Percentiles rank a stretch among this genome's conserved stretches.
These are phyloP conservation scores for Ostrea denselamellosa DNA, from an alignment of 1,140 invertebrate species.

Conservation along the genomic window DNA sequence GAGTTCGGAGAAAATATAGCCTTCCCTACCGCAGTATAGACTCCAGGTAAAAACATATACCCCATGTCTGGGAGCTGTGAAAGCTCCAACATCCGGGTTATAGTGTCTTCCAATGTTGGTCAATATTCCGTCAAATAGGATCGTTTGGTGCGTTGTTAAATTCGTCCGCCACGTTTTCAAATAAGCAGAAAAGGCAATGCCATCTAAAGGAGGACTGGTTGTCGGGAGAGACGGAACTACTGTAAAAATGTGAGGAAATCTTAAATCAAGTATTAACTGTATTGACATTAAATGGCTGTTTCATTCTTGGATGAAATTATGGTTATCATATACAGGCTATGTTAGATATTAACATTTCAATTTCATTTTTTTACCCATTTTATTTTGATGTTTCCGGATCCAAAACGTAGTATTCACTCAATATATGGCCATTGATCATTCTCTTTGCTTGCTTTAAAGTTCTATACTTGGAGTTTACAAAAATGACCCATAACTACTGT, in stretches of 20 bases:
- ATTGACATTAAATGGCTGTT: neutral
- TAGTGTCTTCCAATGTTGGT: neutral
- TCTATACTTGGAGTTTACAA: neutral
- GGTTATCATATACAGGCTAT: too few relatives aligned
- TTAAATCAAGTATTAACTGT: neutral
- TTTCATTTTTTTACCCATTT: too few relatives aligned
- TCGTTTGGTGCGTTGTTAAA: neutral
- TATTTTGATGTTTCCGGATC: too few relatives aligned
- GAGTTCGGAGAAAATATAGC: neutral
- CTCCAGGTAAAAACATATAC: neutral
- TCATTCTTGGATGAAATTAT: too few relatives aligned
- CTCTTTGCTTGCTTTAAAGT: too few relatives aligned
- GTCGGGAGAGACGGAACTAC: too few relatives aligned
- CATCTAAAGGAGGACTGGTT: neutral
- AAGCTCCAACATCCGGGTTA: neutral
- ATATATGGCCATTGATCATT: too few relatives aligned
- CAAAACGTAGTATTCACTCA: too few relatives aligned
- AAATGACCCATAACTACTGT: neutral
- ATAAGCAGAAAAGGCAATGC: neutral
- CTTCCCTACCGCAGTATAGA: neutral
- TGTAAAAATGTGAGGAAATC: neutral
- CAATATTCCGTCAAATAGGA: neutral
- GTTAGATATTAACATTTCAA: too few relatives aligned
- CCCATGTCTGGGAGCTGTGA: neutral
- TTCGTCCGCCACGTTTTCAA: neutral